Conservation (phyloP, 23 tunicate genomes). For the Clavelina lepadiformis region DNA sequence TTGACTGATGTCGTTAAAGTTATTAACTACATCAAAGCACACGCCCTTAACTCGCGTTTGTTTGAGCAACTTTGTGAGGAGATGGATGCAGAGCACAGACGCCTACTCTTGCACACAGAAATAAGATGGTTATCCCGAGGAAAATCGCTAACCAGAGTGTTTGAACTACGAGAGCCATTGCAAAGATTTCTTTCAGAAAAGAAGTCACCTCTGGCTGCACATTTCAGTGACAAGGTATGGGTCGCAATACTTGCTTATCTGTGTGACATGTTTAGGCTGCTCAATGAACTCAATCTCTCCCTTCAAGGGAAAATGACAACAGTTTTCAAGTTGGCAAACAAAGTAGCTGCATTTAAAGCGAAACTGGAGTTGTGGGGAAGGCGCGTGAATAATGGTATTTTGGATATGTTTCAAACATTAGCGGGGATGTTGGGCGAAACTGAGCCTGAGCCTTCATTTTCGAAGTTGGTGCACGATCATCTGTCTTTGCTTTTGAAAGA, state of each 20-base stretch:
- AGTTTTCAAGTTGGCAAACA: too few species aligned
- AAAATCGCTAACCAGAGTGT: too few species aligned
- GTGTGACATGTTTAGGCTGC: too few species aligned
- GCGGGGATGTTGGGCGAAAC: too few species aligned
- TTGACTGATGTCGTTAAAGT: conserved; percentile 26
- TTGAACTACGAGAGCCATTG: conserved; percentile 51
- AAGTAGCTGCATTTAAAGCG: conserved; percentile 45
- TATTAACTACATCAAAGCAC: conserved; percentile 40
- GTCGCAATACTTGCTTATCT: too few species aligned
- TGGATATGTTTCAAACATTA: conserved; percentile 22
- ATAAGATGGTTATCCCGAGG: conserved; percentile 34
- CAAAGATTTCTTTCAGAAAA: conserved; percentile 44
- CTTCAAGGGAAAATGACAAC: too few species aligned
- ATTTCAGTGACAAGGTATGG: too few species aligned
- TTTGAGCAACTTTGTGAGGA: conserved; percentile 64
- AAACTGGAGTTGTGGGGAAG: conserved; percentile 10
- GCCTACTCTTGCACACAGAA: conserved; percentile 26
- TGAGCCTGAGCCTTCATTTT: too few species aligned
- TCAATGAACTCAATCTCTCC: too few species aligned
- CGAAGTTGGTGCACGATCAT: background rate
- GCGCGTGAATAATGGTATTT: conserved; percentile 14
- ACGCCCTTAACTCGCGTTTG: conserved; percentile 63
- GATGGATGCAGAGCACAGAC: conserved; percentile 43
- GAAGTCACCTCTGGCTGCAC: conserved; percentile 18
- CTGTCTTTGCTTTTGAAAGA: background rate